Conservation (phyloP, 2,888 invertebrate species). For the Glomeris marginata region DNA sequence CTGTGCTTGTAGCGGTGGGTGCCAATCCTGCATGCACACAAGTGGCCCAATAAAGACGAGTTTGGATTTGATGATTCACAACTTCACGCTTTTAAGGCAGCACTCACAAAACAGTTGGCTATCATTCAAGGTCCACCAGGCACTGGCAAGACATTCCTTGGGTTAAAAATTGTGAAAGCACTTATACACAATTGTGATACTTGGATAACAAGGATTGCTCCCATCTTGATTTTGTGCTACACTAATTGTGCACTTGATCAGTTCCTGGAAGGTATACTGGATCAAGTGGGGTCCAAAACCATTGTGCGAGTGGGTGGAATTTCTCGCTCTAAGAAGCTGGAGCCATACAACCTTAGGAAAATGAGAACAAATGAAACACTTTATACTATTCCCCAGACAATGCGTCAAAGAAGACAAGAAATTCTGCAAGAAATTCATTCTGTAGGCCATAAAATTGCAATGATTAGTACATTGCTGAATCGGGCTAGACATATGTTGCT, state of each 20-base stretch:
- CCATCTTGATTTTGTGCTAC: slow-evolving; percentile 28
- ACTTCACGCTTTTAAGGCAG: slow-evolving; percentile 21
- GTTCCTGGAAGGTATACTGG: slow-evolving; percentile 25
- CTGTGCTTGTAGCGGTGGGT: no score
- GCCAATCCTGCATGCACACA: not conserved
- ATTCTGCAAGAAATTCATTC: not conserved
- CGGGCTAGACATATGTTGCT: no score
- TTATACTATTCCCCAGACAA: slow-evolving; percentile 7
- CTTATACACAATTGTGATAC: slow-evolving; percentile 22
- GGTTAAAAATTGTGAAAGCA: slow-evolving; percentile 26
- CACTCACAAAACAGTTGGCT: slow-evolving; percentile 23
- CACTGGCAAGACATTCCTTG: slow-evolving; percentile 33
- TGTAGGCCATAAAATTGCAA: no score
- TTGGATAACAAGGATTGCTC: slow-evolving; percentile 14
- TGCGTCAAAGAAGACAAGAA: not conserved
- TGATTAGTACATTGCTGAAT: not conserved
- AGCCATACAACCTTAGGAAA: slow-evolving; percentile 35
- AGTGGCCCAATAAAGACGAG: slow-evolving; percentile 15
- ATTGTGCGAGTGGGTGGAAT: slow-evolving; percentile 20
- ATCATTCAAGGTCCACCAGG: slow-evolving; percentile 39
- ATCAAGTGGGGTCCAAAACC: not conserved
- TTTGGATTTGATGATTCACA: slow-evolving; percentile 24
- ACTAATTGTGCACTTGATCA: slow-evolving; percentile 31
- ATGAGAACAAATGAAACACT: slow-evolving; percentile 24
- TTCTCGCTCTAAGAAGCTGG: slow-evolving; percentile 30